Percentiles rank a stretch among this genome's conserved stretches.
Evolutionary conservation across 1,140 invertebrate genomes (phyloP).

Genomic region (Drosophila jambulina): DNA sequence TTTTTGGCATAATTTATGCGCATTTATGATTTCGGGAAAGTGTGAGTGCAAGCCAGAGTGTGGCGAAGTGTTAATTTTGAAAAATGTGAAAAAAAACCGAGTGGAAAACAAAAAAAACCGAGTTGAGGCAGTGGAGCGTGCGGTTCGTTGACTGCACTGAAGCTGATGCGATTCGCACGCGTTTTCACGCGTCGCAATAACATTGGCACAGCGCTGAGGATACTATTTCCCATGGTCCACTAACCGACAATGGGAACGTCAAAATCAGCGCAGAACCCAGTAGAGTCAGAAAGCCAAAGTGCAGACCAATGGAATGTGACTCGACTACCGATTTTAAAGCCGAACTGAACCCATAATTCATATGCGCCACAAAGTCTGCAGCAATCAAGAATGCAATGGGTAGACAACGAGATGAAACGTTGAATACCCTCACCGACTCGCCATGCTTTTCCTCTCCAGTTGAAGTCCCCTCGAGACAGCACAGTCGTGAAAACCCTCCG

Average conservation of each 20-base stretch:
- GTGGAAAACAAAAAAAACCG: constrained; percentile 22
- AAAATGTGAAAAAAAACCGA: constrained; percentile 34
- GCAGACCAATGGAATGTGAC: constrained; percentile 74
- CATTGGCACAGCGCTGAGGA: constrained; percentile 13
- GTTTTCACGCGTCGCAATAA: constrained; percentile 38
- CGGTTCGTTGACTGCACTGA: constrained; percentile 46
- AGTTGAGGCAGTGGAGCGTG: constrained; percentile 42
- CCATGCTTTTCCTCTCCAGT: not conserved
- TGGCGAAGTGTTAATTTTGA: constrained; percentile 75
- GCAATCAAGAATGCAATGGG: constrained; percentile 72
- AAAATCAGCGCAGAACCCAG: constrained; percentile 36
- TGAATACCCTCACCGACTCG: constrained; percentile 17
- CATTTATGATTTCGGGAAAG: constrained; percentile 29
- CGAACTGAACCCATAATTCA: constrained; percentile 74
- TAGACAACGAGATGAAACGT: constrained; percentile 1
- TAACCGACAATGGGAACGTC: constrained; percentile 70
- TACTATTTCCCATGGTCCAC: constrained; percentile 72
- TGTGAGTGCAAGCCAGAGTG: constrained; percentile 31
- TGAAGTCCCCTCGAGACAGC: not conserved
- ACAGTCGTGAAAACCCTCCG: not conserved
- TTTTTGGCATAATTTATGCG: constrained; percentile 83
- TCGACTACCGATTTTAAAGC: constrained; percentile 39
- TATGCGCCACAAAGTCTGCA: constrained; percentile 81
- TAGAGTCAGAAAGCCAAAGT: constrained; percentile 67
- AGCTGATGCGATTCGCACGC: constrained; percentile 47